Conservation (phyloP, 35 echinoderm and acorn worm genomes). For the Patiria miniata region DNA sequence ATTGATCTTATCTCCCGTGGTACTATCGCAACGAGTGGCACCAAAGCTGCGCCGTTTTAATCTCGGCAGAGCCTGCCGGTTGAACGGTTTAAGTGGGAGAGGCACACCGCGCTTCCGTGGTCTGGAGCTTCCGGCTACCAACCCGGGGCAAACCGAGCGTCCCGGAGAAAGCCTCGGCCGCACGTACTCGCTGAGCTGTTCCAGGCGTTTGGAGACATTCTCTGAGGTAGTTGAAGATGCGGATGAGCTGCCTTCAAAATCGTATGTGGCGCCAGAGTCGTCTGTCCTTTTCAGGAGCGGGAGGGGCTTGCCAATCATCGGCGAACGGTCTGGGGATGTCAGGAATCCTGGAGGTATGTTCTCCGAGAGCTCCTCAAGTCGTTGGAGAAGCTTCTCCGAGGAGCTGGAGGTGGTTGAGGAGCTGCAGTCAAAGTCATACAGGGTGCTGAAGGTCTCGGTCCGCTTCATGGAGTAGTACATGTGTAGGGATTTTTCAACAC, state of each 20-base stretch:
- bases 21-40: neutral
- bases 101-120: constrained; percentile 40
- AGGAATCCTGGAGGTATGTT: constrained; percentile 8
- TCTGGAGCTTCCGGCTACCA: neutral
- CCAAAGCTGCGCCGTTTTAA: neutral
- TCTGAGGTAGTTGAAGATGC: constrained; percentile 10
- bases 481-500: neutral
- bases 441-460: constrained; percentile 12
- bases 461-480: constrained; percentile 26
- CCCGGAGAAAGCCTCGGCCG: neutral
- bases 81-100: constrained; percentile 57
- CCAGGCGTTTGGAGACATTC: constrained; percentile 9
- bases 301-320: neutral
- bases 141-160: neutral
- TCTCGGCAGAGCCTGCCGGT: constrained; percentile 23
- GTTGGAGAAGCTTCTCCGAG: constrained; percentile 18
- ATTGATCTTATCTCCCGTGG: neutral
- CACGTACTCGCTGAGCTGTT: neutral
- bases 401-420: constrained; percentile 11
- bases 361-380: constrained; percentile 2
- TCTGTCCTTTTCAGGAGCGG: neutral
- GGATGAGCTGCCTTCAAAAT: constrained; percentile 12
- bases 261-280: neutral
- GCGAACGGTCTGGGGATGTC: neutral
- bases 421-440: constrained; percentile 15